Evolutionary conservation across 2,113 vertebrate genomes (phyloP).

Genomic region (Salvelinus namaycush): DNA sequence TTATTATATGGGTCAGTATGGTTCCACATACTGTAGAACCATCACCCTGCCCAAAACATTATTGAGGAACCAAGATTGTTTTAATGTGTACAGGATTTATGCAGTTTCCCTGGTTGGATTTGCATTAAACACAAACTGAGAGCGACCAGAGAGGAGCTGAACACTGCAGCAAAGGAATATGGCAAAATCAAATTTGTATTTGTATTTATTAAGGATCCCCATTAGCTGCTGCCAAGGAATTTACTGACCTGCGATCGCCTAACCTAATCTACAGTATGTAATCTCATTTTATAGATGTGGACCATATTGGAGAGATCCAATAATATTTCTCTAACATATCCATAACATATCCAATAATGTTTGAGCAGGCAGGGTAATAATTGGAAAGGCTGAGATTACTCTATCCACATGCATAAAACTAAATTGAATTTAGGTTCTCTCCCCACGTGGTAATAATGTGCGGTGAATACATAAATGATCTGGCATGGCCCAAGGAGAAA

Average conservation of each 20-base stretch:
- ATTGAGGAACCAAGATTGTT: no score
- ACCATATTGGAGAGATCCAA: background rate
- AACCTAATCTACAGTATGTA: background rate
- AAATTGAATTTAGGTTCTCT: background rate
- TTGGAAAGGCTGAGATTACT: background rate
- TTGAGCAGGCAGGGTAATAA: slow-evolving; percentile 4
- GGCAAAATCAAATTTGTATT: background rate
- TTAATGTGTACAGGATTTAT: background rate
- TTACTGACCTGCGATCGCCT: background rate
- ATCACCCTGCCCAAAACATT: no score
- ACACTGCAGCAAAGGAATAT: background rate
- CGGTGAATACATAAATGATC: background rate
- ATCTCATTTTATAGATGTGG: slow-evolving; percentile 1
- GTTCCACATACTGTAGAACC: no score
- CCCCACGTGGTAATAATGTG: background rate
- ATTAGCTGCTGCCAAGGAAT: background rate
- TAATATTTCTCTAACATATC: slow-evolving; percentile 7
- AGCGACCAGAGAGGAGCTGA: background rate
- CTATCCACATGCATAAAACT: slow-evolving; percentile 7
- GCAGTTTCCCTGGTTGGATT: slow-evolving; percentile 7
- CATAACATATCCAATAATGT: background rate
- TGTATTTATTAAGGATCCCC: no score
- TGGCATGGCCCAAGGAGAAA: background rate
- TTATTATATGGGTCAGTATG: no score
- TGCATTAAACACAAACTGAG: slow-evolving; percentile 2